These are phyloP conservation scores for Heliopora coerulea DNA, from an alignment of 92 coral and sea anemone genomes.

Conservation along the genomic window DNA sequence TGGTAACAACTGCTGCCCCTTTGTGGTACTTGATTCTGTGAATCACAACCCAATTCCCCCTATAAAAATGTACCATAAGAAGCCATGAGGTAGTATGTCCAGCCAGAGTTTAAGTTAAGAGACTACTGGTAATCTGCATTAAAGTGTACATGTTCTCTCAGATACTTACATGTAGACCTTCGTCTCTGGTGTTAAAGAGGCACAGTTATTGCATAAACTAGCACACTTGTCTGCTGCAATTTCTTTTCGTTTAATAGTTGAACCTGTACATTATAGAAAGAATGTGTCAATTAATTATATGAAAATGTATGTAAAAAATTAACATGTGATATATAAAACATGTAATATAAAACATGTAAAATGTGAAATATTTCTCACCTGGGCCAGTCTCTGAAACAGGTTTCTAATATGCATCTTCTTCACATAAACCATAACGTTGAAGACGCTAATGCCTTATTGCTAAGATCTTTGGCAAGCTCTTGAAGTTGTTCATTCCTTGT, in stretches of 20 bases:
- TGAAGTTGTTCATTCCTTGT: slow-evolving; percentile 49
- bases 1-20: slow-evolving; percentile 17
- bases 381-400: slow-evolving; percentile 48
- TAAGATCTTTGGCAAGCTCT: slow-evolving; percentile 40
- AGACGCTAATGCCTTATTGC: slow-evolving; percentile 51
- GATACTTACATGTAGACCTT: slow-evolving; percentile 27
- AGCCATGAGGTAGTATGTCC: not conserved
- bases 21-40: slow-evolving; percentile 38
- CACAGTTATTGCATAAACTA: not conserved
- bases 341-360: not conserved
- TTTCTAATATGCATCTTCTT: slow-evolving; percentile 47
- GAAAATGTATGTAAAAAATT: too few species aligned
- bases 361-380: slow-evolving; percentile 28
- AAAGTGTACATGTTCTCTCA: not conserved
- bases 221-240: not conserved
- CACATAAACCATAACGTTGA: slow-evolving; percentile 47
- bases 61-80: not conserved
- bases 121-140: not conserved
- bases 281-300: not conserved
- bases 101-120: too few species aligned
- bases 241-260: slow-evolving; percentile 8
- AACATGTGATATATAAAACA: not conserved
- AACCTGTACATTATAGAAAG: not conserved
- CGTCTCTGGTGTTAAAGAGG: not conserved
- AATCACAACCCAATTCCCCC: slow-evolving; percentile 43